Base-by-base conservation (phyloP, 2,888 invertebrate genomes). In the Zootermopsis nevadensis region DNA sequence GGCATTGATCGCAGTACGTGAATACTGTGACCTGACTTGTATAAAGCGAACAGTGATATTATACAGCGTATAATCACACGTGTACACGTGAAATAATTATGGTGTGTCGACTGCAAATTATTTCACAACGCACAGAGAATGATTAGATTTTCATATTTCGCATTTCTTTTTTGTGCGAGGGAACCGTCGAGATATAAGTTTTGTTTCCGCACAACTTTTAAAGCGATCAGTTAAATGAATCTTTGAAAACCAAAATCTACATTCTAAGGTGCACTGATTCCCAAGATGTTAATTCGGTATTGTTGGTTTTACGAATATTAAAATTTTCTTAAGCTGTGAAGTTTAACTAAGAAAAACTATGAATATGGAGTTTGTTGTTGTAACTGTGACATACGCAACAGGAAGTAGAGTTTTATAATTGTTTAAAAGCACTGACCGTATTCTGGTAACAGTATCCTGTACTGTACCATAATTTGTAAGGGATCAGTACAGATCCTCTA, bases 1-100 rank as follows among this genome's bases (percentile, higher is more conserved):
- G 81, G 72, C 81, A 81, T 81, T 81, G 72, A 38, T 80, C n/a
- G 38, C 30, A 60, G 67, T 27, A 81, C 48, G 31, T 42, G 48
- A 42, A 67, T 42, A 67, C 72, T 72, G 72, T 81, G 72, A 72
- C 72, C 48, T 69, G 31, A 24, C 72, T 53, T 81, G 81, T 81
- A 81, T 48, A 53, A 76, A 77, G 31, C 30, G 24, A 33, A 31
- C 31, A 55, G 53, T 35, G 69, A 80, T 38, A 67, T 66, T 80
- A 80, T 38, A 22, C 35, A 55, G 27, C 67, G 69, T 80, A 69
- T 48, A 60, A 80, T 55, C 19, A 80, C 30, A 10, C 30, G 79
- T 55, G 79, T 60, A 60, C 33, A 60, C 60, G 55, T 80, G 79
- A 80, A 80, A 48, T 60, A 60, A 80, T 38, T 80, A 80, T 35